These are phyloP conservation scores for Atta colombica DNA, from an alignment of 1,140 invertebrate genomes.

Conservation along the genomic window DNA sequence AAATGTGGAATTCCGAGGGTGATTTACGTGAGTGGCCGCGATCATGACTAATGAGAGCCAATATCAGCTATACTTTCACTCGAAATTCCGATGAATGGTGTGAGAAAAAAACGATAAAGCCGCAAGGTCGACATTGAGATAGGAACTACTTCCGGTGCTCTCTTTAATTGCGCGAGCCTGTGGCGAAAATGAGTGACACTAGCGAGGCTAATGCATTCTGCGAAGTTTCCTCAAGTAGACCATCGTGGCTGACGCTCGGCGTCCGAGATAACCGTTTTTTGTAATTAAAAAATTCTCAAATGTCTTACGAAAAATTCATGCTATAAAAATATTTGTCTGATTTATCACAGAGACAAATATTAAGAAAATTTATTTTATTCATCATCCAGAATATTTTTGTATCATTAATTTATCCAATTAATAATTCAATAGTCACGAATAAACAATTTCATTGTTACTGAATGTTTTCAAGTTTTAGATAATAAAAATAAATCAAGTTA, in stretches of 20 bases:
- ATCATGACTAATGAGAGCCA: conserved; percentile 79
- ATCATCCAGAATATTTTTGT: neutral
- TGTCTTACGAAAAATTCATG: neutral
- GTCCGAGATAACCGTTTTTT: conserved; percentile 11
- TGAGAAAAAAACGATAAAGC: conserved; percentile 24
- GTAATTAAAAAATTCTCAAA: conserved; percentile 39
- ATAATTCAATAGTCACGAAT: neutral
- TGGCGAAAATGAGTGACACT: conserved; percentile 64
- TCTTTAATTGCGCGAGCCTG: conserved; percentile 61
- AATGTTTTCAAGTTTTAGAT: neutral
- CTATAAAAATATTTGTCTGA: neutral
- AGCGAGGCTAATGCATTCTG: conserved; percentile 64
- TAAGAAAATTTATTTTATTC: neutral
- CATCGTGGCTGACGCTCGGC: neutral
- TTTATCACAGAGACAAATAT: conserved; percentile 15
- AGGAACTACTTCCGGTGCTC: conserved; percentile 34
- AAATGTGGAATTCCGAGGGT: conserved; percentile 75
- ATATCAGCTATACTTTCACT: conserved; percentile 73
- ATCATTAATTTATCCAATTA: neutral
- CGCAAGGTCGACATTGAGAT: conserved; percentile 5
- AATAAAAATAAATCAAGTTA: neutral
- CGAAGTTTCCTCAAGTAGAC: conserved; percentile 57
- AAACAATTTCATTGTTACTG: neutral
- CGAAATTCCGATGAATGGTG: conserved; percentile 24
- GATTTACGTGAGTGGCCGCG: conserved; percentile 79